phyloP scores from a whole-genome alignment of 1,140 invertebrate species.

The Zaprionus africanus region DNA sequence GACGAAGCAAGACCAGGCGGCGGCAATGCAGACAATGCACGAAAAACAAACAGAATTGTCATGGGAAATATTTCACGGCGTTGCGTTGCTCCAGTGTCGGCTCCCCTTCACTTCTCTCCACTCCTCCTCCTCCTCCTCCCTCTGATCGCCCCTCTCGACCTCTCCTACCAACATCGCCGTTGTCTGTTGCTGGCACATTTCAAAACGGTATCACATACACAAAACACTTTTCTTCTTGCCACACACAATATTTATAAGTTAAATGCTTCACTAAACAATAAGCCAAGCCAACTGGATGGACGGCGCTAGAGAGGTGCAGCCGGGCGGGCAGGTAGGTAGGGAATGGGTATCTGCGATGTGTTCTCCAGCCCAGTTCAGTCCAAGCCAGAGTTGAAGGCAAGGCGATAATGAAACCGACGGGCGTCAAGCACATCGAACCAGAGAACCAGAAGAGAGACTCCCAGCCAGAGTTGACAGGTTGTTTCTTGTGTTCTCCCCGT shows the following conservation, averaged over 20 bases:
- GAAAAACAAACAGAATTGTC: conserved; percentile 82
- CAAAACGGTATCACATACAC: conserved; percentile 79
- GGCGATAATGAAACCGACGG: conserved; percentile 75
- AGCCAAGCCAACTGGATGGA: conserved; percentile 52
- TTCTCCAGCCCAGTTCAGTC: background rate
- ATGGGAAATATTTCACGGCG: conserved; percentile 77
- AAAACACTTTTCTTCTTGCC: conserved; percentile 76
- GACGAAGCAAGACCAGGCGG: conserved; percentile 36
- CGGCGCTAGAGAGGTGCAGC: conserved; percentile 12
- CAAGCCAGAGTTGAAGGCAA: conserved; percentile 57
- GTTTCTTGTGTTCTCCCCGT: conserved; percentile 37
- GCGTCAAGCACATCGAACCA: conserved; percentile 72
- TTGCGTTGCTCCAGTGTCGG: conserved; percentile 46
- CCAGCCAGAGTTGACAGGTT: conserved; percentile 73
- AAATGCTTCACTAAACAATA: conserved; percentile 83
- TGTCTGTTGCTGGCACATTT: conserved; percentile 62
- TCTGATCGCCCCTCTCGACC: background rate
- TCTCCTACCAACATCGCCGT: conserved; percentile 4
- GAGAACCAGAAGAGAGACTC: conserved; percentile 19
- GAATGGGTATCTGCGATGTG: background rate
- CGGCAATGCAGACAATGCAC: conserved; percentile 68
- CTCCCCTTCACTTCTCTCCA: conserved; percentile 1
- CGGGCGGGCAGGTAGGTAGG: background rate
- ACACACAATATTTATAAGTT: conserved; percentile 82
- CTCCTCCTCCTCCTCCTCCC: background rate